Evolutionary conservation across 2,888 invertebrate species (phyloP).

Genomic region (Lamellibrachia satsuma): DNA sequence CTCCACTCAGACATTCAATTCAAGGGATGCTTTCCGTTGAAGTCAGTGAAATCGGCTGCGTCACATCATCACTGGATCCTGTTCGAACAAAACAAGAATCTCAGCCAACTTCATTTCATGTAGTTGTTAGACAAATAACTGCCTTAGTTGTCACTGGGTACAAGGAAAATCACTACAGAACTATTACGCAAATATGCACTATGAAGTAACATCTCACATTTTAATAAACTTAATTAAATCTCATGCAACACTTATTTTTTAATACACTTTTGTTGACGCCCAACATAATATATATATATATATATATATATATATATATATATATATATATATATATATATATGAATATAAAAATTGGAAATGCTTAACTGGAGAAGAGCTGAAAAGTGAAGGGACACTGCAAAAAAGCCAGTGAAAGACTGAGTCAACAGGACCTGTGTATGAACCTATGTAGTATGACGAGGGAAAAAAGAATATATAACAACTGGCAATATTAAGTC

Average conservation of each 20-base stretch:
- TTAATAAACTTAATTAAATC: background rate
- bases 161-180: background rate
- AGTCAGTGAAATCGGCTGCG: background rate
- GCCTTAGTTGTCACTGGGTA: background rate
- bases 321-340: too few relatives aligned
- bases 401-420: background rate
- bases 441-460: background rate
- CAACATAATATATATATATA: background rate
- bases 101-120: background rate
- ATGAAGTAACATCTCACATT: background rate
- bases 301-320: too few relatives aligned
- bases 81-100: background rate
- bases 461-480: background rate
- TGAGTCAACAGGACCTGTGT: background rate
- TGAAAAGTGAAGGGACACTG: background rate
- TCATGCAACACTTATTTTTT: background rate
- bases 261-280: background rate
- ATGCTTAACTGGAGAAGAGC: background rate
- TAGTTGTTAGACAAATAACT: background rate
- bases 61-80: background rate
- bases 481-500: background rate
- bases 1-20: background rate
- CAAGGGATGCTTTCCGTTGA: background rate
- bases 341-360: background rate
- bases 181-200: background rate